Base-by-base conservation (phyloP, 2,888 invertebrate genomes). In the Brassicogethes aeneus region DNA sequence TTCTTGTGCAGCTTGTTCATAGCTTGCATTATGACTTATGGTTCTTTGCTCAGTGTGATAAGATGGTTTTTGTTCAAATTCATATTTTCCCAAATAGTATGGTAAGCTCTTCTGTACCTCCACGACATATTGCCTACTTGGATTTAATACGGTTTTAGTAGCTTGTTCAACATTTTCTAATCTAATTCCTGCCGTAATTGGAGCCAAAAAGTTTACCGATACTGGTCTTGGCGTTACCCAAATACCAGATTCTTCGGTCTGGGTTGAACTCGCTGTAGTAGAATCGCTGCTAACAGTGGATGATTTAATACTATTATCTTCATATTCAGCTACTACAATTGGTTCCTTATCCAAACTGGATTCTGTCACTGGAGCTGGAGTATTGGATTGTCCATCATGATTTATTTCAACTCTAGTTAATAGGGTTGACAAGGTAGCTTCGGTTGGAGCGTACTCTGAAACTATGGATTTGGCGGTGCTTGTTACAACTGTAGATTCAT, bases 21-120 rank as follows among this genome's bases (percentile, higher is more conserved):
- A 67, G 46, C 30, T 66, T 51, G 16, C 36, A 13, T 32, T 32
- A 10, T 32, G 32, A 8, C 12, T 5, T 10, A 32, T 13, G 12
- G 3, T 32, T 31, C 40, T 15, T 41, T 66, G 58, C 31, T 66
- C 64, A 47, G 65, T 59, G 39, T 64, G 64, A 12, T 65, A 63
- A 47, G 68, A 64, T 3, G 68, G 64, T 43, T 62, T 65, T 40
- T 68, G 68, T 0, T 67, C 60, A 17, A 69, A 70, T 50, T 70
- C 70, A 12, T 73, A 62, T 54, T 66, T 66, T 2, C 66, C 67
- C 17, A 66, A 53, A 51, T 74, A 75, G 42, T 73, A 62, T 1
- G 77, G 77, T 13, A 81, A 66, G 0, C 81, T 81, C 60, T 80
- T 71, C 53, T 82, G 80, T 2, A 83, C 64, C 65, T 82, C 80